phyloP scores from a whole-genome alignment of 2,888 invertebrate species.

The Schizaphis graminum region DNA sequence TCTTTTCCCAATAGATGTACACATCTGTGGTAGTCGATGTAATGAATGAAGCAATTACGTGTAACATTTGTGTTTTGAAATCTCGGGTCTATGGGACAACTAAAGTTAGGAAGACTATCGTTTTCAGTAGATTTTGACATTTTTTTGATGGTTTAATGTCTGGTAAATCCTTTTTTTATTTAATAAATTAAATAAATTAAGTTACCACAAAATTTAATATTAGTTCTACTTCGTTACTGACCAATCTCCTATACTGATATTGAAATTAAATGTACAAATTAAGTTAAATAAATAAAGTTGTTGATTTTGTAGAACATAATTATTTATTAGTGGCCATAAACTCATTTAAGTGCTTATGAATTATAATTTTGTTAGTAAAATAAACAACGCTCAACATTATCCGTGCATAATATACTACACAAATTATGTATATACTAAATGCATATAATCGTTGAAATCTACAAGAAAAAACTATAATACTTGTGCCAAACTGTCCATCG shows the following conservation, averaged over 20 bases:
- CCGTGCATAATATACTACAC: neutral
- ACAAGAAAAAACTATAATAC: neutral
- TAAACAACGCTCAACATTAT: neutral
- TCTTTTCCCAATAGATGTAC: constrained; percentile 86
- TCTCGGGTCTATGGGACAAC: constrained; percentile 39
- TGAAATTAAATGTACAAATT: neutral
- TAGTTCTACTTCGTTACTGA: neutral
- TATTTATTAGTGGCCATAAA: constrained; percentile 23
- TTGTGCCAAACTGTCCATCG: neutral
- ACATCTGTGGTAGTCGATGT: constrained; percentile 79
- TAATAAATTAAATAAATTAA: neutral
- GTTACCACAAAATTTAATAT: neutral
- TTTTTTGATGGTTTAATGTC: neutral
- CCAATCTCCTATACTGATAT: neutral
- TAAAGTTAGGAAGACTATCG: neutral
- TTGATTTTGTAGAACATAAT: constrained; percentile 7
- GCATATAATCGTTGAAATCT: neutral
- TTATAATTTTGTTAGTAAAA: neutral
- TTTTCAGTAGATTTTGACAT: neutral
- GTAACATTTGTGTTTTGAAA: constrained; percentile 64
- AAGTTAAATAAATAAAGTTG: neutral
- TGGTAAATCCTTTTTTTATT: neutral
- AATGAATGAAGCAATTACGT: constrained; percentile 75
- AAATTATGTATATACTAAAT: neutral
- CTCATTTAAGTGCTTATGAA: neutral